These are phyloP conservation scores for Neolamprologus cancellatus DNA, from an alignment of 2,113 vertebrate species.

Conservation along the genomic window DNA sequence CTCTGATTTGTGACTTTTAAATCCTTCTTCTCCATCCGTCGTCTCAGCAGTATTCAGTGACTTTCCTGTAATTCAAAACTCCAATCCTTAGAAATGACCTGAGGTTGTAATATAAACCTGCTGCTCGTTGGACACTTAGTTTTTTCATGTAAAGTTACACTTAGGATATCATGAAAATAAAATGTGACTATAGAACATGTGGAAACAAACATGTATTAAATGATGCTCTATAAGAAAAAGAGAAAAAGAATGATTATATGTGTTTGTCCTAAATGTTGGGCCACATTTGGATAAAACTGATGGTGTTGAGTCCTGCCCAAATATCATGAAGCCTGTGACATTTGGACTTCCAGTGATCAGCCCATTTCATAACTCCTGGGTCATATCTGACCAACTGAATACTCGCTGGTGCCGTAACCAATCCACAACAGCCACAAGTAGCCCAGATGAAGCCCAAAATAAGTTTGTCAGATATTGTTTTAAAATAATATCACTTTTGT, in stretches of 20 bases:
- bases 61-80: neutral
- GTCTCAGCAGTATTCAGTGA: neutral
- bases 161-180: accelerated
- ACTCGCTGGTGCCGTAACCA: neutral
- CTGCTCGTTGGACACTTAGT: accelerated
- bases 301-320: neutral
- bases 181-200: neutral
- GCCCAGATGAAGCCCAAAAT: neutral
- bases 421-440: neutral
- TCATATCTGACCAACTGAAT: neutral
- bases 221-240: neutral
- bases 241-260: neutral
- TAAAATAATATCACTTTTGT: neutral
- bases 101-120: neutral
- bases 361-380: neutral
- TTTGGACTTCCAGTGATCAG: neutral
- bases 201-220: neutral
- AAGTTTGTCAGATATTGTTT: neutral
- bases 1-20: neutral
- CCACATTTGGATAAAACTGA: neutral
- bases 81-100: neutral
- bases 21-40: neutral
- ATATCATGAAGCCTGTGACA: neutral
- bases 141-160: neutral
- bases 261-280: neutral